Evolutionary conservation across 2,797 vertebrate genomes (phyloP), one percentile per base, ranked within the genome.

Genomic region (Sphaeramia orbicularis): DNA sequence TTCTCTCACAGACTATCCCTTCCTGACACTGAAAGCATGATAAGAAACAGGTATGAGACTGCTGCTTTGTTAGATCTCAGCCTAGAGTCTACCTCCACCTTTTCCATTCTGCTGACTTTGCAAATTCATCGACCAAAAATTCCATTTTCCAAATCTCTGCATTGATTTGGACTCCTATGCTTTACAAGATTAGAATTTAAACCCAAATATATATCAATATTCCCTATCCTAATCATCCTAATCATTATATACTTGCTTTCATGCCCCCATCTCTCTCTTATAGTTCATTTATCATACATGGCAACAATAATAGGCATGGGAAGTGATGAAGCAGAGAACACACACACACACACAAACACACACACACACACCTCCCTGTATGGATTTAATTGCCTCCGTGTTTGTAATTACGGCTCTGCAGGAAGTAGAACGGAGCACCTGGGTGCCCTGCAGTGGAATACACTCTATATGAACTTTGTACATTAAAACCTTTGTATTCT

Each of bases 361-460:
- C 58, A 53, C 18, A 47, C 65, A 69, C 72, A 65, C 65, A 43
- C 71, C 19, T 71, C 81, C 51, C 77, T 62, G 84, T 78, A 71
- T 83, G 86, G 77, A 84, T 85, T 84, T 91, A 91, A 92, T 91
- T 90, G 90, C 82, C 78, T 89, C 70, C 73, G 81, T 91, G 81
- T 92, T 91, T 81, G 89, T 91, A 93, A 92, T 91, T 90, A 92
- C 21, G 68, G 54, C 86, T 87, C 88, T 74, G 85, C 80, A 78
- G 85, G 90, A 87, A 87, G 79, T 85, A 81, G 81, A 89, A 90
- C 59, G 50, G 78, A 89, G 86, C 88, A 91, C 88, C 90, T 91
- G 88, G 69, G 76, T 83, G 83, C 80, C 91, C 86, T 84, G 87
- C 81, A 83, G 90, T 84, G 88, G 77, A 77, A 83, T 88, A 85